A percentile compares a stretch with the other conserved stretches of the same genome.
Evolutionary conservation across 2,888 invertebrate genomes (phyloP).

Genomic region (Mycalesis mineus): DNA sequence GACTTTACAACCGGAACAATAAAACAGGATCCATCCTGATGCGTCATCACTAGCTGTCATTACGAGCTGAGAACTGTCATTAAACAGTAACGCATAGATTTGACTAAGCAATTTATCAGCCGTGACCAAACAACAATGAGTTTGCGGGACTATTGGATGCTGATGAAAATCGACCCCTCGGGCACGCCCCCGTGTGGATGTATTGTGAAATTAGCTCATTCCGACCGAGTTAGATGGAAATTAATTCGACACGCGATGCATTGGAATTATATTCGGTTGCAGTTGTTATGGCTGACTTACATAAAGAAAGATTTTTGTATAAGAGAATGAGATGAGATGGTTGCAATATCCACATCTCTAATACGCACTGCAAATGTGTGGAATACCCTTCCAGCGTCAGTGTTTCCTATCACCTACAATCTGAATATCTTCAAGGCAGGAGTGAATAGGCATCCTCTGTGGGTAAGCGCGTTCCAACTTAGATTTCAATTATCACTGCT

Average conservation of each 20-base stretch:
- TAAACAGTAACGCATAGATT: not conserved
- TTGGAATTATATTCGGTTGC: not conserved
- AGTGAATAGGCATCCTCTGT: too few relatives aligned
- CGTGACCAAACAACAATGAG: slow-evolving; percentile 12
- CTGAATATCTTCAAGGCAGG: too few relatives aligned
- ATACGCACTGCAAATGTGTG: too few relatives aligned
- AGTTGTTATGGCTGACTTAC: not conserved
- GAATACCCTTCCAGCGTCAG: too few relatives aligned
- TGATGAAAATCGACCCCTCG: slow-evolving; percentile 14
- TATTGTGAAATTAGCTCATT: slow-evolving; percentile 27
- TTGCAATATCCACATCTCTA: too few relatives aligned
- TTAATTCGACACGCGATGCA: slow-evolving; percentile 27
- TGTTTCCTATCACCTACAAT: too few relatives aligned
- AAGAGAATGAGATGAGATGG: too few relatives aligned
- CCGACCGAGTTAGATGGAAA: slow-evolving; percentile 21
- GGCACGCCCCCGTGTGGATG: slow-evolving; percentile 21
- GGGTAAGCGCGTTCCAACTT: too few relatives aligned
- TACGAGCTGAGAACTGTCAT: too few relatives aligned
- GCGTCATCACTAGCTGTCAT: not conserved
- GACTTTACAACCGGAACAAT: not conserved
- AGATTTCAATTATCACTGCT: too few relatives aligned
- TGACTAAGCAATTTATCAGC: slow-evolving; percentile 5
- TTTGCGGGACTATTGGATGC: slow-evolving; percentile 11
- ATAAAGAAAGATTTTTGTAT: too few relatives aligned
- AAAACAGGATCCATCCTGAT: not conserved